phyloP scores from a whole-genome alignment of 2,113 vertebrate genomes.

The Lasiurus borealis region DNA sequence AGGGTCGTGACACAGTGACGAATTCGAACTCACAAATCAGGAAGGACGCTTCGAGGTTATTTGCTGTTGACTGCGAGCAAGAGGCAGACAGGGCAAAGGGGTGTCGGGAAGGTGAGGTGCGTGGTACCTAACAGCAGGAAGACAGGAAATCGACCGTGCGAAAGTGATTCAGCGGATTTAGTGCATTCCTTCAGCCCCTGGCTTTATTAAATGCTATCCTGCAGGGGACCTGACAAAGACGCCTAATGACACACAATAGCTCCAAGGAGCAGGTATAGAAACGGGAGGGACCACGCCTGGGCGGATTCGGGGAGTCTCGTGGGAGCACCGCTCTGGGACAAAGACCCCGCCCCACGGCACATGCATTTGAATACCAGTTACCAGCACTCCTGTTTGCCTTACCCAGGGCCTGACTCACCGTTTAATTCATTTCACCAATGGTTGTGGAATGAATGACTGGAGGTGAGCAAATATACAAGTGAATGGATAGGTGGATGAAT shows the following conservation, averaged over 20 bases:
- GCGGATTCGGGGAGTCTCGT: not conserved
- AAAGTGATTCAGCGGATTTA: slow-evolving; percentile 82
- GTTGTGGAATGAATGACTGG: slow-evolving; percentile 42
- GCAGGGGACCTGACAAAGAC: slow-evolving; percentile 82
- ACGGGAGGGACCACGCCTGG: slow-evolving; percentile 60
- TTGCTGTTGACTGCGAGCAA: slow-evolving; percentile 82
- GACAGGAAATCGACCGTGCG: slow-evolving; percentile 80
- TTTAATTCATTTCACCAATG: slow-evolving; percentile 42
- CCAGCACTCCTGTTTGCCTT: slow-evolving; percentile 29
- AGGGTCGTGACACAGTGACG: slow-evolving; percentile 80
- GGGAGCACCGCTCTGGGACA: not conserved
- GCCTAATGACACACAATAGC: slow-evolving; percentile 61
- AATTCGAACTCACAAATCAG: slow-evolving; percentile 85
- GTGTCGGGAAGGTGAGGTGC: slow-evolving; percentile 64
- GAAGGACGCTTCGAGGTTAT: slow-evolving; percentile 79
- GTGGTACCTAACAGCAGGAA: slow-evolving; percentile 82
- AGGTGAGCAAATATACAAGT: not conserved
- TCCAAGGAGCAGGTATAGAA: slow-evolving; percentile 65
- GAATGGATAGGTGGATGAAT: slow-evolving; percentile 41
- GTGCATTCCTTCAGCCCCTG: slow-evolving; percentile 82
- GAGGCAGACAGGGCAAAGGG: slow-evolving; percentile 68
- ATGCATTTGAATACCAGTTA: not conserved
- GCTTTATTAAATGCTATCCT: slow-evolving; percentile 85
- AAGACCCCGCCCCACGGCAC: not conserved
- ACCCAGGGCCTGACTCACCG: slow-evolving; percentile 60